Percentiles rank a stretch among this genome's conserved stretches.
These are phyloP conservation scores for Platyura marginata DNA, from an alignment of 1,140 invertebrate genomes.

Conservation along the genomic window DNA sequence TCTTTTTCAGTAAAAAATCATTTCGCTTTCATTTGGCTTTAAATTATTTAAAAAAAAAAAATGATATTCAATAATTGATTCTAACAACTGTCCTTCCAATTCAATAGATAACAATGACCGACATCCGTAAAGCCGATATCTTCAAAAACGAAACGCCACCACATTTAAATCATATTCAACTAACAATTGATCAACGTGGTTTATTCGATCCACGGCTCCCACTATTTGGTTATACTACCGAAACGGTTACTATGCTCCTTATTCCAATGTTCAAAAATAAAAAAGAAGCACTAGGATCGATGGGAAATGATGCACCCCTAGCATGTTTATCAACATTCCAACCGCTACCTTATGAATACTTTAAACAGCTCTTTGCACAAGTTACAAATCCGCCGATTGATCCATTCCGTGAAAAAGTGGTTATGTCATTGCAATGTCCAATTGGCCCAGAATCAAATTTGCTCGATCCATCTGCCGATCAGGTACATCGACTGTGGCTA, in stretches of 20 bases:
- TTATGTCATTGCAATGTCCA: conserved; percentile 90
- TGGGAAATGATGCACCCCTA: conserved; percentile 97
- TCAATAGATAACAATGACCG: conserved; percentile 33
- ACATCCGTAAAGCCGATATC: conserved; percentile 27
- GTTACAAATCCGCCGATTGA: conserved; percentile 99
- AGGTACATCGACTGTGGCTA: conserved; percentile 86
- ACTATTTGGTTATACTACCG: conserved; percentile 86
- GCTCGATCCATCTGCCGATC: conserved; percentile 69
- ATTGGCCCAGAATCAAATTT: conserved; percentile 90
- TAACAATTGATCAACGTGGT: conserved; percentile 25
- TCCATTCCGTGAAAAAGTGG: conserved; percentile 96
- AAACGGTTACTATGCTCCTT: conserved; percentile 85
- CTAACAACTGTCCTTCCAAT: too few species aligned
- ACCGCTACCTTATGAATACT: conserved; percentile 91
- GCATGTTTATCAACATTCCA: conserved; percentile 91
- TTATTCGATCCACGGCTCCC: conserved; percentile 68
- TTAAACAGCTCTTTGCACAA: conserved; percentile 99
- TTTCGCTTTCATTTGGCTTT: too few species aligned
- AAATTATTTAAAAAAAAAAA: too few species aligned
- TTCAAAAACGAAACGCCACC: conserved; percentile 13
- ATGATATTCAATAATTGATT: too few species aligned
- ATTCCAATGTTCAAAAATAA: conserved; percentile 94
- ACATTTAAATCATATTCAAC: neutral
- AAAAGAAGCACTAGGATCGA: conserved; percentile 96
- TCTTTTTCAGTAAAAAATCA: too few species aligned